Conservation (phyloP, 1,140 invertebrate species). For the Bombus consobrinus region DNA sequence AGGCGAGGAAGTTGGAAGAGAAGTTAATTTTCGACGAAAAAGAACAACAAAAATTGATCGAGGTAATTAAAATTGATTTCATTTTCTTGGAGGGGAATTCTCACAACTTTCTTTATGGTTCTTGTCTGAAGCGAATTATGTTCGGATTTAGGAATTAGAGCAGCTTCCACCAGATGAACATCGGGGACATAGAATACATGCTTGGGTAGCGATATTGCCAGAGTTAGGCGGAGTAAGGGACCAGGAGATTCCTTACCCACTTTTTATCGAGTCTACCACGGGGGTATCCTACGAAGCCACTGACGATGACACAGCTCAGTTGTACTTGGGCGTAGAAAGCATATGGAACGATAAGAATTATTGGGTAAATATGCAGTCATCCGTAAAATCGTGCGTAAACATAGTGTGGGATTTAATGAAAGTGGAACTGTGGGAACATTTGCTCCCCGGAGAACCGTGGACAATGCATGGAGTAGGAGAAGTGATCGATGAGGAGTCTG, state of each 20-base stretch:
- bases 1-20: slow-evolving; percentile 74
- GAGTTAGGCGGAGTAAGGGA: slow-evolving; percentile 66
- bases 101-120: not conserved
- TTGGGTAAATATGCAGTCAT: slow-evolving; percentile 90
- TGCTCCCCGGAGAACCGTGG: slow-evolving; percentile 87
- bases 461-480: slow-evolving; percentile 73
- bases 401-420: slow-evolving; percentile 86
- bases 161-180: slow-evolving; percentile 87
- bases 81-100: not conserved
- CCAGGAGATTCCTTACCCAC: slow-evolving; percentile 84
- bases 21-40: slow-evolving; percentile 75
- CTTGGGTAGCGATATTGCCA: slow-evolving; percentile 90
- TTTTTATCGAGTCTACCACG: slow-evolving; percentile 93
- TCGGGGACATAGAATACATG: slow-evolving; percentile 90
- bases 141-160: slow-evolving; percentile 85
- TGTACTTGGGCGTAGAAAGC: slow-evolving; percentile 91
- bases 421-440: slow-evolving; percentile 86
- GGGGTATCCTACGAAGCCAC: slow-evolving; percentile 81
- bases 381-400: slow-evolving; percentile 78
- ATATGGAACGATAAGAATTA: slow-evolving; percentile 95
- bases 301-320: slow-evolving; percentile 83
- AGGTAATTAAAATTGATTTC: slow-evolving; percentile 1
- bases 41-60: slow-evolving; percentile 74
- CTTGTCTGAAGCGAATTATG: not conserved
- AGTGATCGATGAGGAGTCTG: slow-evolving; percentile 71